Evolutionary conservation across 1,140 invertebrate genomes (phyloP), one percentile per base, ranked within the genome.

Genomic region (Bombus superbus): DNA sequence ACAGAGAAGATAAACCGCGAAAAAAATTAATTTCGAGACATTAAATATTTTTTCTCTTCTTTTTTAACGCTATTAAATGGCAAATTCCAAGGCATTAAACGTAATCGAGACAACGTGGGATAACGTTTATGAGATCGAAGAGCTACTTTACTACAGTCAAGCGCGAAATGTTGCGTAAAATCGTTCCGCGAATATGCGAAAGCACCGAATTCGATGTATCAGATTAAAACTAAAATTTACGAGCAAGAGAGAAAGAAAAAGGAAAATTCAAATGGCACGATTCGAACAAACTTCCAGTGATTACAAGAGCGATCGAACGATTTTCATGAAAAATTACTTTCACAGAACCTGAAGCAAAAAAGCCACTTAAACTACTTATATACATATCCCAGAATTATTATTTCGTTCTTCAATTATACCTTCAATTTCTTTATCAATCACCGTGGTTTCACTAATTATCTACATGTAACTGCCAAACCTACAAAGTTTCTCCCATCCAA

Each of bases 161-260:
- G 69, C 40, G 69, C 69, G 69, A 71, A 71, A 42, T 71, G 28
- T 71, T n/a, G 69, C n/a, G 69, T 71, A 44, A 71, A 71, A 71
- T 42, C 40, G 69, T 71, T 42, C 5, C 38, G 28, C 69, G 40
- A 71, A 42, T 40, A 42, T 1, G 40, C 38, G 69, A n/a, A 71
- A 25, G 25, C n/a, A 71, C 1, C 28, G 5, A 42, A 8, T 42
- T 42, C 69, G 69, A 44, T 42, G 32, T 32, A n/a, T 35, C 69
- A 44, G 28, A 71, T 42, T 42, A 10, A 71, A 42, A n/a, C 1
- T n/a, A 11, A 10, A 71, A 71, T 40, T 71, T 42, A 42, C 40
- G 11, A n/a, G 69, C 40, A 0, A 11, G 13, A 4, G 68, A 22
- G 22, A 69, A 69, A 13, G 22, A 40, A 28, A 0, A 40, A 28